Evolutionary conservation across 92 coral and sea anemone species (phyloP), one percentile per base, ranked within the genome.

Genomic region (Zoanthus solanderi): DNA sequence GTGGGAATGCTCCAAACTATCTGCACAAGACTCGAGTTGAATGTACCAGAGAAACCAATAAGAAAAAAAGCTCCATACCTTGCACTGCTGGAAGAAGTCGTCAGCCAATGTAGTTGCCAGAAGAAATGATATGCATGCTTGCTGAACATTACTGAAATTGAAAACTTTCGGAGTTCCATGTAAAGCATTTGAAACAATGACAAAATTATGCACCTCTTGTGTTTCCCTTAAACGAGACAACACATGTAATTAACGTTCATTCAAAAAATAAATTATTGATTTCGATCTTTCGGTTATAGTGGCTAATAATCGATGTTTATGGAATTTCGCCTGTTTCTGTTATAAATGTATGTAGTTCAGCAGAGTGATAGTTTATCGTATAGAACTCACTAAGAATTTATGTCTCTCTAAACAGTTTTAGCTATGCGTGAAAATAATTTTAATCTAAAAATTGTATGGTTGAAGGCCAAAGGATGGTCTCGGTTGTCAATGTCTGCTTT

Each of bases 21-120:
- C 75, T 71, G 46, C 75, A 71, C 75, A 47, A 71, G 75, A 30
- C 48, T 71, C 75, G 75, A 71, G 46, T 71, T 71, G 75, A 14
- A 71, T 34, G 75, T 71, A 6, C 48, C 75, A 71, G 45, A 30
- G 46, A 32, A 71, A 23, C 23, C 23, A 23, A 23, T 23, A 23
- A 23, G 23, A 23, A 23, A 23, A 23, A 23, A 23, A 23, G 9
- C 75, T 23, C 23, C 23, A 23, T 23, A 71, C 32, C 76, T 71
- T 71, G 76, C 53, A 71, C 7, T 71, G 18, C 76, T 71, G 47
- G 76, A 71, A 71, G 50, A 71, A 71, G 76, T 71, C 76, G 76
- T 71, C 7, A 71, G 76, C 76, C 76, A 71, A 71, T 71, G 76
- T 71, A 32, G 76, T 71, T 71, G 76, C 50, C 76, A 71, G 47